These are phyloP conservation scores for Zaprionus kolodkinae DNA, from an alignment of 1,140 invertebrate species.

Conservation along the genomic window DNA sequence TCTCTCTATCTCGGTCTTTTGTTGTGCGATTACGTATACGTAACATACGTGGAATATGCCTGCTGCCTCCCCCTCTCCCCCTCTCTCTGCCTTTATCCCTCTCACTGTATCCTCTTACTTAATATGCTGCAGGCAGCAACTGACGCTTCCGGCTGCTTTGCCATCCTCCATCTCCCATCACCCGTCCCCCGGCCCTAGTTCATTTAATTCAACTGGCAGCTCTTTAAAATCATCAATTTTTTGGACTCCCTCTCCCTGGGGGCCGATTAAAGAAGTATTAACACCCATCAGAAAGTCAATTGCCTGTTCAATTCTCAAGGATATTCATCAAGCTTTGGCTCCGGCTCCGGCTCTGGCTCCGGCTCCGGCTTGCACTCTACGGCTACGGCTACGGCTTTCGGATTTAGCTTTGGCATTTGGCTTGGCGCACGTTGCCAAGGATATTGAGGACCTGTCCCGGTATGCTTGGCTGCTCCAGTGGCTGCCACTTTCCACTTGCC, in stretches of 20 bases:
- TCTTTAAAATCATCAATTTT: slow-evolving; percentile 45
- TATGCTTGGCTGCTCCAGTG: neutral
- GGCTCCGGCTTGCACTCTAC: neutral
- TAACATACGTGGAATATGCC: neutral
- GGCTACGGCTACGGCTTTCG: neutral
- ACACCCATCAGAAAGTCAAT: slow-evolving; percentile 68
- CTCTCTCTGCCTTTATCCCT: neutral
- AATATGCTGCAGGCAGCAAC: neutral
- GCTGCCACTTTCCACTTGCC: neutral
- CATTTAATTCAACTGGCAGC: slow-evolving; percentile 24
- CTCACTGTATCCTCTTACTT: neutral
- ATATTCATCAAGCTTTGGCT: slow-evolving; percentile 42
- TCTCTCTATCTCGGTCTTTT: slow-evolving; percentile 29
- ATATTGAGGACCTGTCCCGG: slow-evolving; percentile 12
- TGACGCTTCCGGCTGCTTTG: neutral
- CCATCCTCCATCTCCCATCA: too few relatives aligned
- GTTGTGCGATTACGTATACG: slow-evolving; percentile 24
- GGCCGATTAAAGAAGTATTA: slow-evolving; percentile 62
- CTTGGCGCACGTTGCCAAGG: slow-evolving; percentile 18
- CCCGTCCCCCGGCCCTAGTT: slow-evolving; percentile 5
- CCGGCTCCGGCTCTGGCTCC: neutral
- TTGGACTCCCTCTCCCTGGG: neutral
- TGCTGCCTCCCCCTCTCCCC: neutral
- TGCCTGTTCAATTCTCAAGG: slow-evolving; percentile 64
- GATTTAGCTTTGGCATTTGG: neutral